Conservation (phyloP, 2,797 vertebrate genomes). For the Rousettus madagascariensis region DNA sequence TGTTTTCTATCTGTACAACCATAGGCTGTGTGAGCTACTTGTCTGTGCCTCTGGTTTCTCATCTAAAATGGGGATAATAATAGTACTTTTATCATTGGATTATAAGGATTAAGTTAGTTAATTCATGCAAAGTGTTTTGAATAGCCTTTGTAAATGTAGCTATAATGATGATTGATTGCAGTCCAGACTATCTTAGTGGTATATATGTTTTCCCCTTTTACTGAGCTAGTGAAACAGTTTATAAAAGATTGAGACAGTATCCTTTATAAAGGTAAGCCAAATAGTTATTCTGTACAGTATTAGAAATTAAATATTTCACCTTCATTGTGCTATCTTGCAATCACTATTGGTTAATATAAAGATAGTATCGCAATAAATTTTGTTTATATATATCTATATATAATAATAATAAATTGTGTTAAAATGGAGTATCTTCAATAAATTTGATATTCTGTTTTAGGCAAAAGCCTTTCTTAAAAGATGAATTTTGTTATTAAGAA, state of each 20-base stretch:
- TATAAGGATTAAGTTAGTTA: neutral
- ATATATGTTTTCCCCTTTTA: neutral
- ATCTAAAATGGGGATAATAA: neutral
- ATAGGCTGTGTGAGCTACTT: neutral
- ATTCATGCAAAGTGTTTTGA: neutral
- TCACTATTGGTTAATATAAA: neutral
- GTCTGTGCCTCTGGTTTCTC: neutral
- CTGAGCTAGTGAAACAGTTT: slow-evolving; percentile 26
- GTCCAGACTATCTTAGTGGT: neutral
- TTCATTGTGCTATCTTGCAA: neutral
- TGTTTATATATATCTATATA: neutral
- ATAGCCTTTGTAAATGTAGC: neutral
- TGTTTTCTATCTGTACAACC: neutral
- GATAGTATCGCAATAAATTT: neutral
- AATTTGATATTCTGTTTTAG: neutral
- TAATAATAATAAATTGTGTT: neutral
- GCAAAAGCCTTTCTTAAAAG: neutral
- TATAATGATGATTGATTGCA: neutral
- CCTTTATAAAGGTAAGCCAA: neutral
- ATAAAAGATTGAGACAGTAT: neutral
- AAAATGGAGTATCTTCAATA: neutral
- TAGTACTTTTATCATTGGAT: neutral
- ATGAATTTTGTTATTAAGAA: slow-evolving; percentile 32
- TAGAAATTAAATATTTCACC: neutral
- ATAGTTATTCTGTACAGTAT: neutral